phyloP scores from a whole-genome alignment of 92 coral and sea anemone genomes.

The Phymanthus crucifer region DNA sequence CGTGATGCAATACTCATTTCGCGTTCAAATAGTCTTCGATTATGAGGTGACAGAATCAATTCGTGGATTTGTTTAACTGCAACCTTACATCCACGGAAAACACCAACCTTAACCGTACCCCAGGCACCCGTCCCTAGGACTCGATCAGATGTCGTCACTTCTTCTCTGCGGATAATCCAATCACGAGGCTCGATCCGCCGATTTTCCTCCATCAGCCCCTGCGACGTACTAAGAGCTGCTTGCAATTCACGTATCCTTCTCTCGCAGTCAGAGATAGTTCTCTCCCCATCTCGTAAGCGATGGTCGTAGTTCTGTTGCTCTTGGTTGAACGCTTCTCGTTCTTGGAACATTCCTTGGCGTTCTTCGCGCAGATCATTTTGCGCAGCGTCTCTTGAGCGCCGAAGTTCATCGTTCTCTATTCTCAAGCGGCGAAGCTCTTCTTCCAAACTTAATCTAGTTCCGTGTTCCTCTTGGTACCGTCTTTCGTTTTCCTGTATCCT shows the following conservation, averaged over 20 bases:
- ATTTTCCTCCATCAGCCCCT: slow-evolving; percentile 76
- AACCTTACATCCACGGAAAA: slow-evolving; percentile 82
- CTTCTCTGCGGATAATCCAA: slow-evolving; percentile 92
- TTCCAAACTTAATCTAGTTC: slow-evolving; percentile 51
- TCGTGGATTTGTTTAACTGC: slow-evolving; percentile 95
- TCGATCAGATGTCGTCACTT: slow-evolving; percentile 67
- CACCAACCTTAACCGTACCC: slow-evolving; percentile 90
- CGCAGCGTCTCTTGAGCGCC: slow-evolving; percentile 41
- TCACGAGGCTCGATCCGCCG: slow-evolving; percentile 96
- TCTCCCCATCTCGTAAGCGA: slow-evolving; percentile 27
- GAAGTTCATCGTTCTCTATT: slow-evolving; percentile 59
- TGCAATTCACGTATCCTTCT: slow-evolving; percentile 60
- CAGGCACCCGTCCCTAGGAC: slow-evolving; percentile 90
- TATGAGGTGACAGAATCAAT: slow-evolving; percentile 91
- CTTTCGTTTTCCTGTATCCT: slow-evolving; percentile 56
- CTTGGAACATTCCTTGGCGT: slow-evolving; percentile 45
- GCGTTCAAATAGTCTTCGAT: slow-evolving; percentile 89
- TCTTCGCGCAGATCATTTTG: slow-evolving; percentile 60
- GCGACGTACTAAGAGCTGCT: slow-evolving; percentile 63
- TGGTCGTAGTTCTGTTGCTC: slow-evolving; percentile 62
- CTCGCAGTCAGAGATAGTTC: slow-evolving; percentile 28
- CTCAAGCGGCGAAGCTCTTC: slow-evolving; percentile 60
- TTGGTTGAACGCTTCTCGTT: slow-evolving; percentile 42
- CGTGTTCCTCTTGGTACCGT: slow-evolving; percentile 66
- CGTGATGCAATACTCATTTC: slow-evolving; percentile 98